A percentile compares a stretch with the other conserved stretches of the same genome.
These are phyloP conservation scores for Grus americana DNA, from an alignment of 2,113 vertebrate genomes.

Conservation along the genomic window DNA sequence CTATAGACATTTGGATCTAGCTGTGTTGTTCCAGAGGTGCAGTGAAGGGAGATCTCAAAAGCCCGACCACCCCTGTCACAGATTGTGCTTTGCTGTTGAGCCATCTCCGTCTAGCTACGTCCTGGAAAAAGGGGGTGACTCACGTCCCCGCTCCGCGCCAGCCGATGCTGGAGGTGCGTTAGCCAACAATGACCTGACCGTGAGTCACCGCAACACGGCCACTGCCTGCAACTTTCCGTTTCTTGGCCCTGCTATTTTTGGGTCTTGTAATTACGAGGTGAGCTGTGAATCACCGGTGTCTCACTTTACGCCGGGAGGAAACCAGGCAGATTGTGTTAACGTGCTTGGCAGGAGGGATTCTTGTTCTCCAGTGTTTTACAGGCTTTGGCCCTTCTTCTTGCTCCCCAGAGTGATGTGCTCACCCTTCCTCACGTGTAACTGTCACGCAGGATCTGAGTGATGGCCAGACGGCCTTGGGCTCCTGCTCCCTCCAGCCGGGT, in stretches of 20 bases:
- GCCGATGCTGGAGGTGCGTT: background rate
- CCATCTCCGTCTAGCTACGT: background rate
- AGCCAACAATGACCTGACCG: background rate
- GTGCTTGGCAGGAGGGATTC: conserved; percentile 38
- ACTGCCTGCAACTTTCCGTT: conserved; percentile 35
- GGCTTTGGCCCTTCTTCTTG: conserved; percentile 29
- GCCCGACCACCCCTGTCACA: accelerated
- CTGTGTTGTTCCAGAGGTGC: background rate
- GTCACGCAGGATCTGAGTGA: background rate
- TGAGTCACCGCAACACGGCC: conserved; percentile 42
- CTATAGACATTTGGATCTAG: background rate
- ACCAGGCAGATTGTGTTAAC: conserved; percentile 26
- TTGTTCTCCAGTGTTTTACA: background rate
- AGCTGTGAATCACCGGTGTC: conserved; percentile 64
- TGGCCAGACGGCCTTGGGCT: background rate
- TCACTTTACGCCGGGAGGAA: conserved; percentile 4
- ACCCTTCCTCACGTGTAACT: background rate
- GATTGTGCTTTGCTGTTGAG: background rate
- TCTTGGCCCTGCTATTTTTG: conserved; percentile 32
- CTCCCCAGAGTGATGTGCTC: conserved; percentile 3
- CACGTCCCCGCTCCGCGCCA: background rate
- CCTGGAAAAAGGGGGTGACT: background rate
- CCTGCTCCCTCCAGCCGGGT: background rate
- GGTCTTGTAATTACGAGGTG: background rate
- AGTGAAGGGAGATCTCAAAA: background rate